These are phyloP conservation scores for Cyclopterus lumpus DNA, from an alignment of 2,797 vertebrate species.

Conservation along the genomic window DNA sequence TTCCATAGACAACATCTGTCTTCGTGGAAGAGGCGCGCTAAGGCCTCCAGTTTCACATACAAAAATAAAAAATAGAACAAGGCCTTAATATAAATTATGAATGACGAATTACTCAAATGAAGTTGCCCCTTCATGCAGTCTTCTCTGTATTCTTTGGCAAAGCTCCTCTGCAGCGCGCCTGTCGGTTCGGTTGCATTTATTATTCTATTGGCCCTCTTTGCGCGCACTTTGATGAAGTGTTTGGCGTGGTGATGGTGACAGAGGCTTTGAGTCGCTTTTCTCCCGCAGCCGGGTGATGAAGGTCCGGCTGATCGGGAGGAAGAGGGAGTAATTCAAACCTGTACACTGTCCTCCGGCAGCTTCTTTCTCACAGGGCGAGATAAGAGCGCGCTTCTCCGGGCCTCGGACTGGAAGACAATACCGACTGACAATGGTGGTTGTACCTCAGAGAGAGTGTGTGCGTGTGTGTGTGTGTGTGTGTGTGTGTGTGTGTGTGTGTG, in stretches of 20 bases:
- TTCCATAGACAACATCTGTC: not conserved
- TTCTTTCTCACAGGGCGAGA: slow-evolving; percentile 80
- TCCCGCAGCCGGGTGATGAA: slow-evolving; percentile 89
- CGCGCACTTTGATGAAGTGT: slow-evolving; percentile 89
- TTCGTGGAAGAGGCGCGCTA: not conserved
- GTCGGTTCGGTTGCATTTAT: slow-evolving; percentile 76
- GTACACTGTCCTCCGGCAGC: slow-evolving; percentile 89
- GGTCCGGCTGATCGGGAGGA: slow-evolving; percentile 90
- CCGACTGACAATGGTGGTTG: slow-evolving; percentile 87
- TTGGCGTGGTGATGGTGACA: slow-evolving; percentile 88
- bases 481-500: too few relatives aligned
- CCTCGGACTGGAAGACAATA: slow-evolving; percentile 83
- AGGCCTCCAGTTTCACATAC: not conserved
- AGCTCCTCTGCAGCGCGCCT: slow-evolving; percentile 43
- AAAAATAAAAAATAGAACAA: not conserved
- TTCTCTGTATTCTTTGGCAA: not conserved
- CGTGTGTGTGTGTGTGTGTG: too few relatives aligned
- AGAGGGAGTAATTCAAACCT: slow-evolving; percentile 94
- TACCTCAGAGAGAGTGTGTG: slow-evolving; percentile 51
- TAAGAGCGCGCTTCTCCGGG: slow-evolving; percentile 84
- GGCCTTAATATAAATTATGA: slow-evolving; percentile 84
- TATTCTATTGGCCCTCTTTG: slow-evolving; percentile 66
- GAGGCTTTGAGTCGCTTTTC: slow-evolving; percentile 85
- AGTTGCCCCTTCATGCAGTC: slow-evolving; percentile 84
- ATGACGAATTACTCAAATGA: slow-evolving; percentile 86